Evolutionary conservation across 2,888 invertebrate genomes (phyloP).

Genomic region (Trissoscelio sp.): DNA sequence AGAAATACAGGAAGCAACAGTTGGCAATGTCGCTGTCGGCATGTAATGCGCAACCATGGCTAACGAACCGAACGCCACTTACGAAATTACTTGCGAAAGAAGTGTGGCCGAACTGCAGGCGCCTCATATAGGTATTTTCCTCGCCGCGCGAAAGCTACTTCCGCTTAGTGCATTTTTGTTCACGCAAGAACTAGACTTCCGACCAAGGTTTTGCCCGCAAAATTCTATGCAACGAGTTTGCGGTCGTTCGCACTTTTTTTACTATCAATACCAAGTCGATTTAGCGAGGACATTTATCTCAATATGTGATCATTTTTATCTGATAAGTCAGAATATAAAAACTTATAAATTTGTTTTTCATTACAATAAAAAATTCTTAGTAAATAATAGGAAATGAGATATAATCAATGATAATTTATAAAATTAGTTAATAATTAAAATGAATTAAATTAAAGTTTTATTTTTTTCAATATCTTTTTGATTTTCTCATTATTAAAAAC

Average conservation of each 20-base stretch:
- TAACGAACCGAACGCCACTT: constrained; percentile 67
- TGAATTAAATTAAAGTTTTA: too few relatives aligned
- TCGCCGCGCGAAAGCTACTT: constrained; percentile 18
- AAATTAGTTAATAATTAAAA: too few relatives aligned
- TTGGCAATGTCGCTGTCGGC: constrained; percentile 63
- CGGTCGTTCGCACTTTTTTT: constrained; percentile 20
- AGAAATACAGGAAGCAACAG: constrained; percentile 68
- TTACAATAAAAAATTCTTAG: too few relatives aligned
- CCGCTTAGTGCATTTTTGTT: constrained; percentile 4
- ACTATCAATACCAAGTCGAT: background rate
- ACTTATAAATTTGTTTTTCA: too few relatives aligned
- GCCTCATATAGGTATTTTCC: constrained; percentile 20
- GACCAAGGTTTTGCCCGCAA: constrained; percentile 7
- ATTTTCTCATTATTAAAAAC: too few relatives aligned
- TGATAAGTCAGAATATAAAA: too few relatives aligned
- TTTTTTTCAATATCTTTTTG: too few relatives aligned
- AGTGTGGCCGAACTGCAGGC: constrained; percentile 40
- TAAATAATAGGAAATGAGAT: too few relatives aligned
- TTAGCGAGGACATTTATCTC: constrained; percentile 1
- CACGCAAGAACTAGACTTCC: constrained; percentile 1
- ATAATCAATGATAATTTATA: too few relatives aligned
- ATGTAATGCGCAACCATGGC: constrained; percentile 64
- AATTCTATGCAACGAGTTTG: constrained; percentile 32
- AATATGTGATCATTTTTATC: too few relatives aligned
- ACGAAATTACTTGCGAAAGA: constrained; percentile 61